Evolutionary conservation across 2,888 invertebrate genomes (phyloP).

Genomic region (Patella caerulea): DNA sequence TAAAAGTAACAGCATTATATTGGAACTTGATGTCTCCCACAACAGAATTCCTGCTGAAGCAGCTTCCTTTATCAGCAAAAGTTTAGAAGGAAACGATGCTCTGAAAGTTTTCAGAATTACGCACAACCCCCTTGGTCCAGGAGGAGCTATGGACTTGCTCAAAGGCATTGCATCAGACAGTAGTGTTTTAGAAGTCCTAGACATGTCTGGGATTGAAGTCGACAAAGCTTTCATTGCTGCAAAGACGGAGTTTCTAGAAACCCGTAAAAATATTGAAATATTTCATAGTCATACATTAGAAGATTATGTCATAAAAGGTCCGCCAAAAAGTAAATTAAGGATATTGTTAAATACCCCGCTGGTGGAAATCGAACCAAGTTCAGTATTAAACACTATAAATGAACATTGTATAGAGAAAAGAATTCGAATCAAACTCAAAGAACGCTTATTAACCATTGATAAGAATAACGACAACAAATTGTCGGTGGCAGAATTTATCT

Average conservation of each 20-base stretch:
- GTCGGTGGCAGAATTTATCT: constrained; percentile 21
- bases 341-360: constrained; percentile 22
- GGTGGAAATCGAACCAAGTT: constrained; percentile 8
- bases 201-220: constrained; percentile 71
- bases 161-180: constrained; percentile 68
- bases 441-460: constrained; percentile 17
- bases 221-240: constrained; percentile 48
- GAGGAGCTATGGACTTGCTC: constrained; percentile 73
- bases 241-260: constrained; percentile 37
- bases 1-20: constrained; percentile 64
- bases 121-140: constrained; percentile 74
- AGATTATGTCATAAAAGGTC: constrained; percentile 39
- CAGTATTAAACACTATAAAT: constrained; percentile 18
- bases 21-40: constrained; percentile 53
- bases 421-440: constrained; percentile 16
- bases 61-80: constrained; percentile 68
- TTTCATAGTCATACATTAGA: constrained; percentile 40
- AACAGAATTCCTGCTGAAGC: constrained; percentile 53
- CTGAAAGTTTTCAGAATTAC: constrained; percentile 73
- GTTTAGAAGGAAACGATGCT: constrained; percentile 72
- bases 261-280: constrained; percentile 32
- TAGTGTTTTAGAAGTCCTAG: constrained; percentile 70
- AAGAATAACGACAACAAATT: constrained; percentile 20
- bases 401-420: constrained; percentile 21
- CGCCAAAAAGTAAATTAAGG: constrained; percentile 15